Evolutionary conservation across 2,888 invertebrate species (phyloP).

Genomic region (Meteorus colon): DNA sequence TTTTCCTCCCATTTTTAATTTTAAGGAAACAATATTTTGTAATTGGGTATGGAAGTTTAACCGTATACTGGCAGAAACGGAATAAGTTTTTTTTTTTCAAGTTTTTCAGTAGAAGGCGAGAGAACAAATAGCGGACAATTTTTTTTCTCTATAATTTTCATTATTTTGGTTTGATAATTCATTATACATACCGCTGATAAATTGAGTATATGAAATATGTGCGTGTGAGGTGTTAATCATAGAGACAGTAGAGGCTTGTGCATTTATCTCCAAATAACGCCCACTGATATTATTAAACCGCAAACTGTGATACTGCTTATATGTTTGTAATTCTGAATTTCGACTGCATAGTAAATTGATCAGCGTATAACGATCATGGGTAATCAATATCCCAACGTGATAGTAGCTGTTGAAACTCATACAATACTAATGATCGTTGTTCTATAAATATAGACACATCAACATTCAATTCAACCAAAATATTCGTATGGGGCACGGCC

Average conservation of each 20-base stretch:
- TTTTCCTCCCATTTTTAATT: too few species aligned
- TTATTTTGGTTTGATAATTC: background rate
- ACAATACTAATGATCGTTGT: background rate
- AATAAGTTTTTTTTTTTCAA: too few species aligned
- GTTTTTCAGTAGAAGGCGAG: too few species aligned
- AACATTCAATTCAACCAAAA: background rate
- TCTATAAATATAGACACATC: background rate
- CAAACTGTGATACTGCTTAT: background rate
- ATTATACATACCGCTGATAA: background rate
- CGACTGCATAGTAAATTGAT: slow-evolving; percentile 10
- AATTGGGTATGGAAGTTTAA: too few species aligned
- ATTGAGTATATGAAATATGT: background rate
- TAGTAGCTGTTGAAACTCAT: slow-evolving; percentile 4
- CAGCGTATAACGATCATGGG: background rate
- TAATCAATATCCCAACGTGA: slow-evolving; percentile 14
- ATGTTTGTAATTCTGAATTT: background rate
- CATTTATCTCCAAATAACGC: slow-evolving; percentile 23
- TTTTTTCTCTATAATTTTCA: background rate
- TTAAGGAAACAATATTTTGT: too few species aligned
- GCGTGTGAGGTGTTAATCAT: slow-evolving; percentile 7
- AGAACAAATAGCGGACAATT: background rate
- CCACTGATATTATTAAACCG: slow-evolving; percentile 21
- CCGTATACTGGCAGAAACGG: too few species aligned
- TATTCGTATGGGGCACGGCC: background rate
- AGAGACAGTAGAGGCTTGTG: background rate